Evolutionary conservation across 1,140 invertebrate species (phyloP).

Genomic region (Drosophila kikkawai): DNA sequence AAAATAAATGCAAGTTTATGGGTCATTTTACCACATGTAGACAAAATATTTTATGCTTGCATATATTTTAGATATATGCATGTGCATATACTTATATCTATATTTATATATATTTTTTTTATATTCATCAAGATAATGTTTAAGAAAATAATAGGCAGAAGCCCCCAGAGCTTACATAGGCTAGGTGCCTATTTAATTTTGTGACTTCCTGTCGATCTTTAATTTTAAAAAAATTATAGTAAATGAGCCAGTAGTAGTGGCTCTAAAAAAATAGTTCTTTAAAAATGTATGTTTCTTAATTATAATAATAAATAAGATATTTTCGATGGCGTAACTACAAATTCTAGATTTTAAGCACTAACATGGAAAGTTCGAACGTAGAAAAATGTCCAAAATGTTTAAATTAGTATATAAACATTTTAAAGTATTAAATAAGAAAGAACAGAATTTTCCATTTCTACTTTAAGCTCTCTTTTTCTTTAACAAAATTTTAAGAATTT

Average conservation of each 20-base stretch:
- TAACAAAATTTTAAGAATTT: neutral
- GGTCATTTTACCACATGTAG: neutral
- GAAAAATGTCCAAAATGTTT: neutral
- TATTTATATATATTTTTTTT: neutral
- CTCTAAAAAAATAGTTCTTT: neutral
- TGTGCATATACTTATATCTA: too few relatives aligned
- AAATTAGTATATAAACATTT: neutral
- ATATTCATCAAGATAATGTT: neutral
- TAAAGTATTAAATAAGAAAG: too few relatives aligned
- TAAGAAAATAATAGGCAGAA: neutral
- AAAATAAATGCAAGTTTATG: neutral
- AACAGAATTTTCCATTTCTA: neutral
- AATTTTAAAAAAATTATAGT: too few relatives aligned
- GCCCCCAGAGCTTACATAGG: too few relatives aligned
- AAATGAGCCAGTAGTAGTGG: neutral
- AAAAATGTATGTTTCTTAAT: neutral
- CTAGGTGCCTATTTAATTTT: neutral
- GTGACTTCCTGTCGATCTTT: neutral
- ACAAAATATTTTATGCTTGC: neutral
- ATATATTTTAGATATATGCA: too few relatives aligned
- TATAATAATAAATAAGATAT: neutral
- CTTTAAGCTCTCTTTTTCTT: neutral
- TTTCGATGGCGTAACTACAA: neutral
- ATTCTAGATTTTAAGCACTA: too few relatives aligned
- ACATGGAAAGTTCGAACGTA: too few relatives aligned